Percentiles rank a stretch among this genome's conserved stretches.
These are phyloP conservation scores for Burhinus bistriatus DNA, from an alignment of 2,113 vertebrate species.

Conservation along the genomic window DNA sequence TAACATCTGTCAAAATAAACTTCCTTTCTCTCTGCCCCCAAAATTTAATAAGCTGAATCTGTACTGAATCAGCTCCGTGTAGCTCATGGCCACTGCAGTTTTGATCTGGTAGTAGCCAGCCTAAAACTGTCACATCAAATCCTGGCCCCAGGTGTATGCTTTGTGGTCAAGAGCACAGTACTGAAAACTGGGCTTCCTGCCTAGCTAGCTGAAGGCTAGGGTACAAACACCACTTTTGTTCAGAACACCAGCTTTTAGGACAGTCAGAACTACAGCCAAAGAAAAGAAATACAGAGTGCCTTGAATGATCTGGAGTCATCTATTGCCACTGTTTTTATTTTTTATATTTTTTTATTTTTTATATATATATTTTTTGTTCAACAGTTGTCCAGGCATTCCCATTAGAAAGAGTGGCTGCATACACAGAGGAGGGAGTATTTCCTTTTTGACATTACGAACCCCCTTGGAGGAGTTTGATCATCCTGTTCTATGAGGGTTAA, in stretches of 20 bases:
- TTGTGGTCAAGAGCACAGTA: not conserved
- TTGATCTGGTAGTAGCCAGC: not conserved
- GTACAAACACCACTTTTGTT: not conserved
- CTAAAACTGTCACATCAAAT: not conserved
- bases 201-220: not conserved
- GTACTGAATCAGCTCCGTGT: not conserved
- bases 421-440: not conserved
- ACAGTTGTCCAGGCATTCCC: not conserved
- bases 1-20: not conserved
- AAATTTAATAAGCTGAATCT: not conserved
- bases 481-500: not conserved
- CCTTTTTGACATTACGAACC: not conserved
- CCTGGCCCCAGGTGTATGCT: not conserved
- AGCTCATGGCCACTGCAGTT: not conserved
- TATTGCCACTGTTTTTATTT: not conserved
- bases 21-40: not conserved
- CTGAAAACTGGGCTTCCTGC: not conserved
- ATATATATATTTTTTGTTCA: not conserved
- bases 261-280: not conserved
- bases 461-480: accelerated
- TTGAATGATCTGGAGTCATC: not conserved
- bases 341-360: not conserved
- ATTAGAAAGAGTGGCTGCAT: not conserved
- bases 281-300: not conserved
- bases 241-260: not conserved